phyloP scores from a whole-genome alignment of 64 coral and sea anemone genomes.

The Montipora cactus region DNA sequence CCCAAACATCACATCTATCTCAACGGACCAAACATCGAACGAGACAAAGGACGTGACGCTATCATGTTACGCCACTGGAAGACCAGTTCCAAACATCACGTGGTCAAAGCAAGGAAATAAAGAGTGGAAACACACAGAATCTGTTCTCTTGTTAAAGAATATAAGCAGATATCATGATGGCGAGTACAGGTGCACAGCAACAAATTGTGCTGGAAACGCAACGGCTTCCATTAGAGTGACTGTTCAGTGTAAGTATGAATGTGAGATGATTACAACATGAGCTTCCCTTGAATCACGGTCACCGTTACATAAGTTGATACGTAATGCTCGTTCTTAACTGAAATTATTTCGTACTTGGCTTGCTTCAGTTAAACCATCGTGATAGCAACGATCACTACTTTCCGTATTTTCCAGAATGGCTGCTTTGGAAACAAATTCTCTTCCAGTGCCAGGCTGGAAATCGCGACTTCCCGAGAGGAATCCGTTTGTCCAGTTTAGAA shows the following conservation, averaged over 20 bases:
- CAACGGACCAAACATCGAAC: not conserved
- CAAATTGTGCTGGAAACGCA: not conserved
- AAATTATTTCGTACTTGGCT: not conserved
- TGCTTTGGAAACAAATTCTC: too few species aligned
- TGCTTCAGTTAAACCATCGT: too few species aligned
- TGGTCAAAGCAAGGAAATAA: slow-evolving; percentile 2
- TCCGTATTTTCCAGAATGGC: too few species aligned
- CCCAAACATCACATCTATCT: not conserved
- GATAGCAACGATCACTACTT: too few species aligned
- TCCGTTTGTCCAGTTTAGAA: too few species aligned
- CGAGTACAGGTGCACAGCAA: not conserved
- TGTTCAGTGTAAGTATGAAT: slow-evolving; percentile 31
- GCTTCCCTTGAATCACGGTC: not conserved
- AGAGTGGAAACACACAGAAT: not conserved
- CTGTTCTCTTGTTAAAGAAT: not conserved
- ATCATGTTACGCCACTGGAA: not conserved
- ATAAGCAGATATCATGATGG: slow-evolving; percentile 9
- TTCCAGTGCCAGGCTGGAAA: too few species aligned
- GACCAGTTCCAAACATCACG: not conserved
- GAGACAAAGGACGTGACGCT: not conserved
- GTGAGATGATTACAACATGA: not conserved
- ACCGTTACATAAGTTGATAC: not conserved
- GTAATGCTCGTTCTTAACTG: not conserved
- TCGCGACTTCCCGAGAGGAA: too few species aligned
- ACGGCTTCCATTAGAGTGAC: slow-evolving; percentile 6